Conservation (phyloP, 2,113 vertebrate genomes). For the Burhinus bistriatus region DNA sequence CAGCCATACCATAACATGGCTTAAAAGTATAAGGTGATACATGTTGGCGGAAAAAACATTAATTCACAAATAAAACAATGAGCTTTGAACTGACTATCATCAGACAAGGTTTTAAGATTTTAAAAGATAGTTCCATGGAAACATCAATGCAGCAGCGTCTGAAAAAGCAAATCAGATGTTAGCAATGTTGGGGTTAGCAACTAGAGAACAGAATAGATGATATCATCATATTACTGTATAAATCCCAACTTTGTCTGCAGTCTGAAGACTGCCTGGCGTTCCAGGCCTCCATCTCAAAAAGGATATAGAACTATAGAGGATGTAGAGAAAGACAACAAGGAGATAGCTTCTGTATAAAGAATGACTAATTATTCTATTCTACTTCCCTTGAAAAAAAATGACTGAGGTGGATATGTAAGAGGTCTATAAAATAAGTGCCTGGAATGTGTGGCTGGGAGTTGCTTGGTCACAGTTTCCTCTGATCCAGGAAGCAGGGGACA, state of each 20-base stretch:
- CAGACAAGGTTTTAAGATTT: not conserved
- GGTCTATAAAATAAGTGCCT: not conserved
- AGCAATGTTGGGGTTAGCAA: not conserved
- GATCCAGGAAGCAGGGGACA: not conserved
- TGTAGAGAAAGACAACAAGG: not conserved
- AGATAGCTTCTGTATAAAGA: not conserved
- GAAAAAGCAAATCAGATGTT: not conserved
- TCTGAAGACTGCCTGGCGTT: not conserved
- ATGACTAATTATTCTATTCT: not conserved
- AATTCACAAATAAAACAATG: not conserved
- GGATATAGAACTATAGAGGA: not conserved
- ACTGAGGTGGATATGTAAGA: not conserved
- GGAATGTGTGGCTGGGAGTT: not conserved
- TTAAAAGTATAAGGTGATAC: conserved; percentile 31
- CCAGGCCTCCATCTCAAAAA: not conserved
- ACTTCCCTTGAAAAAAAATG: not conserved
- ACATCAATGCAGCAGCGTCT: not conserved
- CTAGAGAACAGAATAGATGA: not conserved
- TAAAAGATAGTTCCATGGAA: not conserved
- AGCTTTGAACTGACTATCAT: conserved; percentile 14
- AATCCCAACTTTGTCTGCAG: not conserved
- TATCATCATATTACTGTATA: not conserved
- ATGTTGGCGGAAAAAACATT: fast-evolving
- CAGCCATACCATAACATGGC: not conserved
- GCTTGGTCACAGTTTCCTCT: not conserved